These are phyloP conservation scores for Eremophila alpestris DNA, from an alignment of 2,797 vertebrate species.

Conservation along the genomic window DNA sequence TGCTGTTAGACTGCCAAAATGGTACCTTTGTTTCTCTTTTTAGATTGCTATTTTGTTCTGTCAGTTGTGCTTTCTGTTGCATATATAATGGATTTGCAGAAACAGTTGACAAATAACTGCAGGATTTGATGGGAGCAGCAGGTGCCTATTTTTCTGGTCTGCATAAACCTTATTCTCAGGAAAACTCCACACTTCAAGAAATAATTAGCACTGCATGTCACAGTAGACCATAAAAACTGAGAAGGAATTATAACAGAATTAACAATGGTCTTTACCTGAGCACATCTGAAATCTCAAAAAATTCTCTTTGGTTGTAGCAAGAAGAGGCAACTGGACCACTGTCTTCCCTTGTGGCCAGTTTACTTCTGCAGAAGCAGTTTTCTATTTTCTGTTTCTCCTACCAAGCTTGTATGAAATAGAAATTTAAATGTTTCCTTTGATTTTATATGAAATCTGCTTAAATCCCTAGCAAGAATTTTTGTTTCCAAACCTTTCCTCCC, in stretches of 20 bases:
- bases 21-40: background rate
- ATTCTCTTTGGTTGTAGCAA: background rate
- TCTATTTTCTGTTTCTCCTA: background rate
- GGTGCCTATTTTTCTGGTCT: background rate
- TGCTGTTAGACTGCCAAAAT: background rate
- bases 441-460: background rate
- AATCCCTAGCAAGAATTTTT: background rate
- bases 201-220: constrained; percentile 13
- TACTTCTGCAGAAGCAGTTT: background rate
- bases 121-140: background rate
- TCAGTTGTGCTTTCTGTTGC: background rate
- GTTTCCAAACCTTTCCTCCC: background rate
- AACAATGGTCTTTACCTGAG: background rate
- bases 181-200: constrained; percentile 11
- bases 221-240: background rate
- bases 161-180: background rate
- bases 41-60: background rate
- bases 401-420: background rate
- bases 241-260: background rate
- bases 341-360: background rate
- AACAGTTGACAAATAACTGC: constrained; percentile 3
- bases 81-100: background rate
- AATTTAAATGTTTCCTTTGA: background rate
- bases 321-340: background rate
- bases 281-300: background rate